A percentile compares a stretch with the other conserved stretches of the same genome.
These are phyloP conservation scores for Sebastes ruberrimus DNA, from an alignment of 2,797 vertebrate genomes.

Conservation along the genomic window DNA sequence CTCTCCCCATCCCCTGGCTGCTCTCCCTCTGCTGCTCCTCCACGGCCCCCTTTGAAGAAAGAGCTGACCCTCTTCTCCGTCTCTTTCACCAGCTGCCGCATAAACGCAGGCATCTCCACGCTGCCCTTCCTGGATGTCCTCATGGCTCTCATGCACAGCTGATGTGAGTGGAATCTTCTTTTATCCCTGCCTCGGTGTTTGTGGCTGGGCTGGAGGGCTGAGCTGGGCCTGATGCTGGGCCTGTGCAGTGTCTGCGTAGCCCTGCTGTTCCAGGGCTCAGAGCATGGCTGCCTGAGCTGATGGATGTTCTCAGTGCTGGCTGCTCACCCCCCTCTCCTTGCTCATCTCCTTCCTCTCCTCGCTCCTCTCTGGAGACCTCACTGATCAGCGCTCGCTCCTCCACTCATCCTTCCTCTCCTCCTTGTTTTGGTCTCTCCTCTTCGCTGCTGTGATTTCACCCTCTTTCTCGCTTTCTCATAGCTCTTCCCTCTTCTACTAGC, in stretches of 20 bases:
- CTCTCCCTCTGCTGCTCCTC: constrained; percentile 73
- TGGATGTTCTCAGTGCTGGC: constrained; percentile 62
- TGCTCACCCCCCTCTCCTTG: constrained; percentile 55
- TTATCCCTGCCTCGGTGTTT: constrained; percentile 24
- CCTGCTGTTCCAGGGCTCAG: constrained; percentile 71
- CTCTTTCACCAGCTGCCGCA: constrained; percentile 85
- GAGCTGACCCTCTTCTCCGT: constrained; percentile 85
- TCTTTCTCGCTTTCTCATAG: constrained; percentile 75
- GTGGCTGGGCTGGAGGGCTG: constrained; percentile 39
- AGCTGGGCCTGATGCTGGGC: constrained; percentile 60
- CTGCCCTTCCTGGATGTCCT: constrained; percentile 80
- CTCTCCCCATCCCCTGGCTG: constrained; percentile 60
- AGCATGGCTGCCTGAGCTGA: constrained; percentile 74
- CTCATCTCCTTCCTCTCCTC: constrained; percentile 59
- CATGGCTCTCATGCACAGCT: constrained; percentile 61
- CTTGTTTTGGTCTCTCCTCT: constrained; percentile 56
- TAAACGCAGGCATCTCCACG: constrained; percentile 84
- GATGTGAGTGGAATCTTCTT: constrained; percentile 34
- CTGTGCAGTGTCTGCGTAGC: constrained; percentile 64
- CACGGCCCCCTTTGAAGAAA: constrained; percentile 82
- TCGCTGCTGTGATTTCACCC: constrained; percentile 66
- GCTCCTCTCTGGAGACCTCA: constrained; percentile 64
- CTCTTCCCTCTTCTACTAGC: constrained; percentile 73
- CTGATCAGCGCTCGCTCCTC: constrained; percentile 50
- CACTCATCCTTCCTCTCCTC: constrained; percentile 59